Conservation (phyloP, 1,140 invertebrate genomes). For the Drosophila rufa region DNA sequence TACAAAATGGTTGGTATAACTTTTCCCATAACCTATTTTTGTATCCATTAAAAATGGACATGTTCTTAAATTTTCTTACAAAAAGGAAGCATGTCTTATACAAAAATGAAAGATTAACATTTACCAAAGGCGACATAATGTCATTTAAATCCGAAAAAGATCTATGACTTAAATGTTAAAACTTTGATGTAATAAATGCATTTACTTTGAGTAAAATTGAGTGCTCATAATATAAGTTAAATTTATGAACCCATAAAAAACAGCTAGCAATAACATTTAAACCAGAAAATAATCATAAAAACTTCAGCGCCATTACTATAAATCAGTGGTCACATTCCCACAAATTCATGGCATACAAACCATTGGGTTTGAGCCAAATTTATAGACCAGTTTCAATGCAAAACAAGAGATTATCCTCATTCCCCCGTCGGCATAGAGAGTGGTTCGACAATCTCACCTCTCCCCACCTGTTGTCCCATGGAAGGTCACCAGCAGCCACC, state of each 20-base stretch:
- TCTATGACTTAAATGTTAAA: neutral
- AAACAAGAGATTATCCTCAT: neutral
- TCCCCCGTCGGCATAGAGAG: too few relatives aligned
- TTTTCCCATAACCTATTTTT: too few relatives aligned
- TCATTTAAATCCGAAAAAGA: neutral
- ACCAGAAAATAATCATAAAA: neutral
- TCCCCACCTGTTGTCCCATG: constrained; percentile 33
- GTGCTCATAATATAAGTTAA: too few relatives aligned
- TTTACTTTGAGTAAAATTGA: neutral
- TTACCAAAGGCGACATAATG: too few relatives aligned
- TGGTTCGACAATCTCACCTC: neutral
- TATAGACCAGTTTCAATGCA: constrained; percentile 2
- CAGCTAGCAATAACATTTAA: neutral
- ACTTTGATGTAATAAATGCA: neutral
- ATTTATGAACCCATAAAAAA: neutral
- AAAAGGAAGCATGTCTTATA: too few relatives aligned
- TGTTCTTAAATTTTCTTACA: too few relatives aligned
- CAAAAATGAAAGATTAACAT: too few relatives aligned
- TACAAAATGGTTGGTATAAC: too few relatives aligned
- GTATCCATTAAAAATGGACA: too few relatives aligned
- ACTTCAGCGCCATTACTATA: neutral
- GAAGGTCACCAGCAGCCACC: constrained; percentile 22
- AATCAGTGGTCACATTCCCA: constrained; percentile 1
- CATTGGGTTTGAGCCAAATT: constrained; percentile 5
- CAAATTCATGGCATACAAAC: neutral